Conservation (phyloP, 2,888 invertebrate species). For the Pyrrhia umbra region DNA sequence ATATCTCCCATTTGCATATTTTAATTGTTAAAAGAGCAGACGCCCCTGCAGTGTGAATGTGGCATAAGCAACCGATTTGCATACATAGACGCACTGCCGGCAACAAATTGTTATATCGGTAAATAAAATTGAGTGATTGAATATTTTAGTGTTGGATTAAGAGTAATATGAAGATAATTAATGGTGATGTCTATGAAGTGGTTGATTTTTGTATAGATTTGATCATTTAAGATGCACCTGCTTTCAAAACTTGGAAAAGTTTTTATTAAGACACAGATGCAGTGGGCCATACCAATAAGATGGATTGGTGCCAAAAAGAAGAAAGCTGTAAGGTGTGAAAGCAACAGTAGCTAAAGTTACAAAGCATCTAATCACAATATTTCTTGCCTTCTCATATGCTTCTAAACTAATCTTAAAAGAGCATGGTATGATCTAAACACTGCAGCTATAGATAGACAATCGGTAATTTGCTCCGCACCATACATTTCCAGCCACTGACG, state of each 20-base stretch:
- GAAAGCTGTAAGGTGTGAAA: slow-evolving; percentile 22
- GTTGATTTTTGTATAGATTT: background rate
- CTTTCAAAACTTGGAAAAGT: slow-evolving; percentile 21
- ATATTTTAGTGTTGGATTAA: slow-evolving; percentile 30
- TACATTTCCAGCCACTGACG: slow-evolving; percentile 69
- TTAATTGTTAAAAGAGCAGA: slow-evolving; percentile 86
- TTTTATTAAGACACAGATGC: slow-evolving; percentile 32
- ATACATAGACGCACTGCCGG: slow-evolving; percentile 76
- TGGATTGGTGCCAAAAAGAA: slow-evolving; percentile 32
- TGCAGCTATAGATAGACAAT: slow-evolving; percentile 66
- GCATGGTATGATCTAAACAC: slow-evolving; percentile 40
- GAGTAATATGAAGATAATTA: slow-evolving; percentile 5
- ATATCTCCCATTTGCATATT: slow-evolving; percentile 89
- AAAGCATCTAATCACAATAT: slow-evolving; percentile 1
- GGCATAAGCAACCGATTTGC: slow-evolving; percentile 84
- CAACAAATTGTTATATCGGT: slow-evolving; percentile 80
- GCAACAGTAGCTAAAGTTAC: background rate
- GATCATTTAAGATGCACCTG: slow-evolving; percentile 24
- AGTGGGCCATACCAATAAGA: slow-evolving; percentile 37
- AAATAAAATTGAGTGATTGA: slow-evolving; percentile 79
- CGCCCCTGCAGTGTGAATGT: slow-evolving; percentile 78
- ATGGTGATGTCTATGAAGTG: slow-evolving; percentile 4
- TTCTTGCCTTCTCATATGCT: background rate
- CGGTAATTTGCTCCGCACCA: slow-evolving; percentile 63
- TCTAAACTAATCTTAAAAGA: slow-evolving; percentile 33